Percentiles rank a stretch among this genome's conserved stretches.
Evolutionary conservation across 1,140 invertebrate genomes (phyloP).

Genomic region (Antheraea pernyi): DNA sequence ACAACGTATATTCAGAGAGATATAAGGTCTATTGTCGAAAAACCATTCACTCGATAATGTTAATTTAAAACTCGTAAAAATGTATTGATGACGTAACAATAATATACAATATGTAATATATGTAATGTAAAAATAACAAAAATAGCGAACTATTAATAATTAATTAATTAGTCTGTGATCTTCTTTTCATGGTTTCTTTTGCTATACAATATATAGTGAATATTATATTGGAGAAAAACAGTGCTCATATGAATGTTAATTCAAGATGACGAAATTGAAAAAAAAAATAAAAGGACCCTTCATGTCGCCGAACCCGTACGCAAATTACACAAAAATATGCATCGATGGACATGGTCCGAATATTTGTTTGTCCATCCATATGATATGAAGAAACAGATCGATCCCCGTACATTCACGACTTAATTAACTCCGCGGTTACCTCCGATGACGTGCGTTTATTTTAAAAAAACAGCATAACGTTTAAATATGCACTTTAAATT

Average conservation of each 20-base stretch:
- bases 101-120: no score
- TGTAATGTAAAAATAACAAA: no score
- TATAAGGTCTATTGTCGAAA: no score
- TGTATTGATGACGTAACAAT: no score
- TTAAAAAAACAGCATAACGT: neutral
- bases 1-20: no score
- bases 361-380: constrained; percentile 35
- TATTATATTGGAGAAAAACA: neutral
- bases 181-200: no score
- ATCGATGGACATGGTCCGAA: constrained; percentile 25
- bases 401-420: constrained; percentile 43
- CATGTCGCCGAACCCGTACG: constrained; percentile 9
- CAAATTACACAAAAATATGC: constrained; percentile 10
- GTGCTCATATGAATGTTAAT: neutral
- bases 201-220: no score
- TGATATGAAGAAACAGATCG: constrained; percentile 45
- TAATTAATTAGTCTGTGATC: no score
- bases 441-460: neutral
- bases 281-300: neutral
- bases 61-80: no score
- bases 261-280: neutral
- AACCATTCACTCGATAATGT: no score
- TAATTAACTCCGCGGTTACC: constrained; percentile 41
- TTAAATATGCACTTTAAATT: neutral
- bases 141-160: no score